Evolutionary conservation across 2,113 vertebrate genomes (phyloP).

Genomic region (Addax nasomaculatus): DNA sequence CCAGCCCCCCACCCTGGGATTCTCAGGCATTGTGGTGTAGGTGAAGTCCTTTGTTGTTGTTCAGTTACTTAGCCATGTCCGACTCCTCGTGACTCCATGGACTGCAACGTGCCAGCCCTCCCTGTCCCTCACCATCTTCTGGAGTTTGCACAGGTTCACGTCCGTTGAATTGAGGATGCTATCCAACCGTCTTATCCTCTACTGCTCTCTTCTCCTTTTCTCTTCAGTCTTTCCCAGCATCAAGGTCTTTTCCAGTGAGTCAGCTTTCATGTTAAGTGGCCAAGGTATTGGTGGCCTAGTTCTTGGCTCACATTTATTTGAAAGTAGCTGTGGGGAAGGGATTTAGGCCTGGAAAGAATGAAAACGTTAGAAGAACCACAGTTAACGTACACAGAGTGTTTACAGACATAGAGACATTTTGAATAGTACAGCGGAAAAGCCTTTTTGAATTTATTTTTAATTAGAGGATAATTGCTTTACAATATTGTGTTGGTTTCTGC

Average conservation of each 20-base stretch:
- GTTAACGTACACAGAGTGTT: neutral
- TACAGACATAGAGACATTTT: neutral
- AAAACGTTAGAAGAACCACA: neutral
- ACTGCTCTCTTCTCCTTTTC: neutral
- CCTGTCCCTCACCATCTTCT: neutral
- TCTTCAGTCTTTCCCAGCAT: neutral
- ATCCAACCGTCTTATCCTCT: neutral
- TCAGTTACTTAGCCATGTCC: neutral
- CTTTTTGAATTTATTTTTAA: neutral
- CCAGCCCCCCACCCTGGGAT: neutral
- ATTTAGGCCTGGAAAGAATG: neutral
- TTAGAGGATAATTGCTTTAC: neutral
- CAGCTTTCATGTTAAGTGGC: neutral
- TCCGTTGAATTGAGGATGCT: neutral
- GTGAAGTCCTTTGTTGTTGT: neutral
- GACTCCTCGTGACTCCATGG: neutral
- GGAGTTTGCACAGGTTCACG: neutral
- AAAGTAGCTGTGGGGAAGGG: neutral
- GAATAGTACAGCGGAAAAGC: neutral
- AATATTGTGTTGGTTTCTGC: neutral
- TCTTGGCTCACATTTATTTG: neutral
- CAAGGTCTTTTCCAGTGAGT: neutral
- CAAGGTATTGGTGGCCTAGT: neutral
- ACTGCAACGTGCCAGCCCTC: neutral
- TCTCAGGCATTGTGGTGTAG: neutral